These are phyloP conservation scores for Anoplophora glabripennis DNA, from an alignment of 1,140 invertebrate genomes.

Conservation along the genomic window DNA sequence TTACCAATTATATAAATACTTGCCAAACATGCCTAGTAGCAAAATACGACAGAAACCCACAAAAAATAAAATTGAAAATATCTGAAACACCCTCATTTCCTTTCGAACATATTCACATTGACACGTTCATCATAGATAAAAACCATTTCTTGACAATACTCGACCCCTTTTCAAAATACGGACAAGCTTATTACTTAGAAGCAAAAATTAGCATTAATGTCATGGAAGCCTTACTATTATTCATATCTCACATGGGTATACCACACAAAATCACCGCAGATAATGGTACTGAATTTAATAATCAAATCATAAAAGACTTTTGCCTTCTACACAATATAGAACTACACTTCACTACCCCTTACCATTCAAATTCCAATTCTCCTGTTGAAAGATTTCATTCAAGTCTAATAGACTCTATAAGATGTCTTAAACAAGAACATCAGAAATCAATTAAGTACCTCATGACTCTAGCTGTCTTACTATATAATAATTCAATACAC, in stretches of 20 bases:
- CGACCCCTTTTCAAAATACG: constrained; percentile 24
- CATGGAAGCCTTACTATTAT: too few species aligned
- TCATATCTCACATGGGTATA: constrained; percentile 4
- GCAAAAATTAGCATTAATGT: too few species aligned
- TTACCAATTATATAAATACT: constrained; percentile 17
- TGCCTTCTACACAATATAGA: constrained; percentile 27
- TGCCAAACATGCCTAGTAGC: constrained; percentile 20
- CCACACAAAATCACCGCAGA: constrained; percentile 27
- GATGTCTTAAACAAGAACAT: constrained; percentile 17
- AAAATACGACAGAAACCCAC: constrained; percentile 22
- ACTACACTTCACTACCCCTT: constrained; percentile 22
- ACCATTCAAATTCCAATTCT: constrained; percentile 23
- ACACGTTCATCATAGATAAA: constrained; percentile 16
- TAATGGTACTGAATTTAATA: constrained; percentile 32
- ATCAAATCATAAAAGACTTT: constrained; percentile 32
- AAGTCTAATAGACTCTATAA: constrained; percentile 27
- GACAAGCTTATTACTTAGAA: constrained; percentile 28
- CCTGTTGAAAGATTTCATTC: constrained; percentile 33
- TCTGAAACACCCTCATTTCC: constrained; percentile 13
- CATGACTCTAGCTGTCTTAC: constrained; percentile 25
- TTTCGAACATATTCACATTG: constrained; percentile 22
- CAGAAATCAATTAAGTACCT: constrained; percentile 12
- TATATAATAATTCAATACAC: constrained; percentile 32
- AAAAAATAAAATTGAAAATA: constrained; percentile 12
- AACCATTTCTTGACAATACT: constrained; percentile 21